phyloP scores from a whole-genome alignment of 1,140 invertebrate species.

The Whitmania pigra region DNA sequence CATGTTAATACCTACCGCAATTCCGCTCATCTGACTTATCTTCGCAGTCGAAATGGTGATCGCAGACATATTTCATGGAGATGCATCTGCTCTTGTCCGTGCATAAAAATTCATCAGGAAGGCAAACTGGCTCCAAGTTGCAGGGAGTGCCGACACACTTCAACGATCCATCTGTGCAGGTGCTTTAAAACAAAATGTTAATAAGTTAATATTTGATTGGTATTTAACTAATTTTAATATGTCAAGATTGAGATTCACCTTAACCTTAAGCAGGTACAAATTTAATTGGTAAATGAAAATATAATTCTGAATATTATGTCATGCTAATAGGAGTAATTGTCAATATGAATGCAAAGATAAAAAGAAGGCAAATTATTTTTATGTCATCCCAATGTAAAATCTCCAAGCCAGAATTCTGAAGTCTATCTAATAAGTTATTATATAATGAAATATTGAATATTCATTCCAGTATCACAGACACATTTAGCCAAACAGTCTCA shows the following conservation, averaged over 20 bases:
- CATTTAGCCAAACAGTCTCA: not conserved
- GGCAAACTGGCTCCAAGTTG: not conserved
- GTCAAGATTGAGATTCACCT: too few species aligned
- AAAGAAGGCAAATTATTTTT: not conserved
- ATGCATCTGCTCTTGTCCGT: constrained; percentile 20
- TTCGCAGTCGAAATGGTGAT: constrained; percentile 56
- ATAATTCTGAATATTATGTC: not conserved
- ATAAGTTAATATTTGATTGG: too few species aligned
- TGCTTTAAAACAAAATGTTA: not conserved
- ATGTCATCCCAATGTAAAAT: not conserved
- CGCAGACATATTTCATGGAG: constrained; percentile 49
- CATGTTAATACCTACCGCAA: constrained; percentile 20
- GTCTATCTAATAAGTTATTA: too few species aligned
- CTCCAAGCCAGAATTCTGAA: too few species aligned
- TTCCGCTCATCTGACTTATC: constrained; percentile 55
- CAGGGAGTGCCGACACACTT: constrained; percentile 2
- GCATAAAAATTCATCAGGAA: constrained; percentile 17
- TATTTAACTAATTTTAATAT: not conserved
- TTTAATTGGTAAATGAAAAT: not conserved
- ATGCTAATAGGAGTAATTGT: not conserved
- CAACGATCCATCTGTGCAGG: constrained; percentile 4
- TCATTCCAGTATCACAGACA: not conserved
- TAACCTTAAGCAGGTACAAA: too few species aligned
- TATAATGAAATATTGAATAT: not conserved
- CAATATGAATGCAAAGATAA: not conserved